Base-by-base conservation (phyloP, 2,797 vertebrate species). In the Eidolon dupreanum region DNA sequence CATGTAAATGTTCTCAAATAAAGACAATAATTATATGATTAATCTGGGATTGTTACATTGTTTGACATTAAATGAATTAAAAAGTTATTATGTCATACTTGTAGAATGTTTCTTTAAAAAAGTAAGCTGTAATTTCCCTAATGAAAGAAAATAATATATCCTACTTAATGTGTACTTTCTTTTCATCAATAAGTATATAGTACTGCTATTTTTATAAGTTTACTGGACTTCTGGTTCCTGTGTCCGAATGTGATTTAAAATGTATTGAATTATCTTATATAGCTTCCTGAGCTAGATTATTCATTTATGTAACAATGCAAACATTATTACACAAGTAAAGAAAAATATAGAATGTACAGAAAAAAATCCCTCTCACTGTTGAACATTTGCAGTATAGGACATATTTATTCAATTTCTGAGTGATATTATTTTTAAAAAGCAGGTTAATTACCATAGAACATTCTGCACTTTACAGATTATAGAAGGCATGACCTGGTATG, bases 31-130 rank as follows among this genome's bases (percentile, higher is more conserved):
- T 84, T 49, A 43, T 79, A 57, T 16, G 0, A 66, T 74, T 92
- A 55, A 78, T 4, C 15, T 41, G 0, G 1, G 16, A 33, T 15
- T 46, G 6, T n/a, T 95, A 71, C 0, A 10, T 61, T 94, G 12
- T 17, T 89, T 11, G 12, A 65, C 4, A 81, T 28, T 81, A 77
- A 86, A 28, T 61, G 81, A 12, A 5, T 83, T 4, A 28, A 20
- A 63, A 49, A 38, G 17, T 61, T 53, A 83, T 33, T 26, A 16
- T 71, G 55, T 84, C 2, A 28, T 51, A 65, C 2, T 22, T 57
- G 24, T 93, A 81, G 13, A 11, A 82, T 77, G 22, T 79, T 74
- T 93, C 43, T 22, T 83, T 17, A 91, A 75, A 81, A 94, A 87
- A n/a, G 41, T 55, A 36, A 33, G 24, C 6, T 85, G 41, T 28